These are phyloP conservation scores for Periparus ater DNA, from an alignment of 2,797 vertebrate species.

Conservation along the genomic window DNA sequence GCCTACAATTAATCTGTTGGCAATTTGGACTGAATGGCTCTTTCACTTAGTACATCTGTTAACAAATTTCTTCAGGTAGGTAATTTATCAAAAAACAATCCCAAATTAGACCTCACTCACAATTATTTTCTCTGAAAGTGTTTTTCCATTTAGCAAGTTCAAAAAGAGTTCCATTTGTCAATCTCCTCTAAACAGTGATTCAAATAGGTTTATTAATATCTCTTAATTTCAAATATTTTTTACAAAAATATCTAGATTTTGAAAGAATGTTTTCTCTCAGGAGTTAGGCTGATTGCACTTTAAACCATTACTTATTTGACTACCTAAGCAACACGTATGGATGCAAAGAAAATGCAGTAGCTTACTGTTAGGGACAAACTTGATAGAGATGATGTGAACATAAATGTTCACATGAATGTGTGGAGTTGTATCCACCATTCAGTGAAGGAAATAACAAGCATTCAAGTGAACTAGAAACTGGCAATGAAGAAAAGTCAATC, in stretches of 20 bases:
- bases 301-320: not conserved
- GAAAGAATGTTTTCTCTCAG: not conserved
- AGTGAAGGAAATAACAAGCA: not conserved
- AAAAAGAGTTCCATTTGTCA: not conserved
- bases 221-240: not conserved
- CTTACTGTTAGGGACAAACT: not conserved
- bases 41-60: constrained; percentile 4
- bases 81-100: not conserved
- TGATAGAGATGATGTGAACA: not conserved
- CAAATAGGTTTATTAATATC: not conserved
- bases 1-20: constrained; percentile 24
- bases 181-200: not conserved
- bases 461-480: not conserved
- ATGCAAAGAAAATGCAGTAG: not conserved
- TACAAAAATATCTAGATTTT: not conserved
- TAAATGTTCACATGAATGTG: not conserved
- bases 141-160: not conserved
- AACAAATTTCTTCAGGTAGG: not conserved
- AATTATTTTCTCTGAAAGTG: not conserved
- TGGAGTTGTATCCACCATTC: not conserved
- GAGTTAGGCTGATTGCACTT: not conserved
- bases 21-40: not conserved
- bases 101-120: not conserved
- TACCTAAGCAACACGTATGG: not conserved
- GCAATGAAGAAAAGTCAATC: not conserved